Base-by-base conservation (phyloP, 2,888 invertebrate species). In the Cerastoderma edule region DNA sequence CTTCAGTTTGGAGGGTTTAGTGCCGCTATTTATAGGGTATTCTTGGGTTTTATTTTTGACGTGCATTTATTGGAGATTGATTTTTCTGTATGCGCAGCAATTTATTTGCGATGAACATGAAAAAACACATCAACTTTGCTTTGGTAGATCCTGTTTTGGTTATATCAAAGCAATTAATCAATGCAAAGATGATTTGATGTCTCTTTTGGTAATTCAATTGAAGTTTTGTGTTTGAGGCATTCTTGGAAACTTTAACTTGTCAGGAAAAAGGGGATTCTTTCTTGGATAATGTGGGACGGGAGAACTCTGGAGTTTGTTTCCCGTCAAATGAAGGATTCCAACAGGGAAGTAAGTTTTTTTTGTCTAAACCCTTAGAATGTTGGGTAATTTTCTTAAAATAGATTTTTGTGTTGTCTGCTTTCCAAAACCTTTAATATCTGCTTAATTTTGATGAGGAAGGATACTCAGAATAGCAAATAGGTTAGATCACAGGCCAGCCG, bases 261-360 rank as follows among this genome's bases (percentile, higher is more conserved):
- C n/a, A n/a, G n/a, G n/a, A n/a, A n/a, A n/a, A n/a, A n/a, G n/a
- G 57, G 30, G 57, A 32, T 16, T 10, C 33, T 32, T 56, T 19
- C 54, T 27, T 10, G 39, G 33, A 66, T 32, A 28, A 80, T 80
- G 79, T 80, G 79, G 79, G 70, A 44, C 28, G 79, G 79, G 32
- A 57, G 73, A 67, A 80, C 79, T 28, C 53, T 80, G 56, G 79
- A 80, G 39, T 80, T 80, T 72, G 63, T 73, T 27, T 76, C 75
- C 1, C 63, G 53, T 33, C 56, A 28, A 16, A 44, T 46, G 6
- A 33, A 44, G 46, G 60, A 60, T 60, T 60, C 5, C 35, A 32
- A 19, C 1, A 32, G n/a, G 2, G 30, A 48, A 30, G 66, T 66
- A 48, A 50, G 66, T 66, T 19, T 8, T 50, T 50, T n/a, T n/a